These are phyloP conservation scores for Ramphastos sulfuratus DNA, from an alignment of 2,113 vertebrate genomes.

Conservation along the genomic window DNA sequence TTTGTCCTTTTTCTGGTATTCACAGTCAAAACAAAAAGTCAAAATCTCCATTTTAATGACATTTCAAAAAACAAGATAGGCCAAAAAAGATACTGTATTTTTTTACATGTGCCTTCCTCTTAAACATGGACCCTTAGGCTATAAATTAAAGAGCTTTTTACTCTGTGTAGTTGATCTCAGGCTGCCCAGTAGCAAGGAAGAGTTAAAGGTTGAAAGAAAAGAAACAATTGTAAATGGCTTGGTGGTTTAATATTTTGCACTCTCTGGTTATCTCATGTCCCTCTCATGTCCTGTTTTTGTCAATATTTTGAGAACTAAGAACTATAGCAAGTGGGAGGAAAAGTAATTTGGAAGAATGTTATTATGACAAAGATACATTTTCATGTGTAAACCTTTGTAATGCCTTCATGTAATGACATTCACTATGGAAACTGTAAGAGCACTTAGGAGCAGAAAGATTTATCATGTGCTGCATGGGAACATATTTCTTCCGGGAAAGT, in stretches of 20 bases:
- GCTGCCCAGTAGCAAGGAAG: not conserved
- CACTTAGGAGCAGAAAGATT: not conserved
- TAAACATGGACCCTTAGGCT: conserved; percentile 31
- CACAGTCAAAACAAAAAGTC: conserved; percentile 46
- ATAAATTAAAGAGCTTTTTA: conserved; percentile 55
- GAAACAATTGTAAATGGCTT: not conserved
- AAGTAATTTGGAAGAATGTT: conserved; percentile 42
- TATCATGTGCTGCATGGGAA: not conserved
- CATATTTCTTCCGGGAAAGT: not conserved
- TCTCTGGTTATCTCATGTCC: conserved; percentile 5
- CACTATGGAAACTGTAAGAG: conserved; percentile 17
- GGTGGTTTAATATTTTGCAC: not conserved
- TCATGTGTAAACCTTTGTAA: conserved; percentile 55
- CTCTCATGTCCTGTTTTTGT: conserved; percentile 21
- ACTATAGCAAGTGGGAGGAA: conserved; percentile 21
- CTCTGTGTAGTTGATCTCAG: not conserved
- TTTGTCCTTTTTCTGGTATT: conserved; percentile 58
- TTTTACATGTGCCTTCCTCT: conserved; percentile 28
- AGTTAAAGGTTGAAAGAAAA: not conserved
- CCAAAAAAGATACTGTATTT: conserved; percentile 26
- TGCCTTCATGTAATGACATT: conserved; percentile 42
- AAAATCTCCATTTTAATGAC: conserved; percentile 66
- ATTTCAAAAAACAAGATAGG: conserved; percentile 36
- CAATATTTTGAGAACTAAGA: conserved; percentile 35
- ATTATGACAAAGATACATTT: conserved; percentile 50